Conservation (phyloP, 2,888 invertebrate species). For the Andrena dorsata region DNA sequence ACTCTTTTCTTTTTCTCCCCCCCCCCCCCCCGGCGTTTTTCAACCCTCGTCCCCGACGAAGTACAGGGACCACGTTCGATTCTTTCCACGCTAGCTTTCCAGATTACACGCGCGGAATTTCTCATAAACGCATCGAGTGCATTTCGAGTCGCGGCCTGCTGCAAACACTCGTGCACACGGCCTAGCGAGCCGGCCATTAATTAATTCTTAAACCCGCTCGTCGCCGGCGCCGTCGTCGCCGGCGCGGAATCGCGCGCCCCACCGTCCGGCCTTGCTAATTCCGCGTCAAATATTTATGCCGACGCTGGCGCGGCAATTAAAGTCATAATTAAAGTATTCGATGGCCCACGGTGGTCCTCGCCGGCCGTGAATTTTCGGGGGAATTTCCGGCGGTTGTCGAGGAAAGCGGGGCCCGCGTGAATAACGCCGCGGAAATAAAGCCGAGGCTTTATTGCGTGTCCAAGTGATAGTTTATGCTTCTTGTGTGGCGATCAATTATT, state of each 20-base stretch:
- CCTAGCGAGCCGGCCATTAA: slow-evolving; percentile 11
- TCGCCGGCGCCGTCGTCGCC: neutral
- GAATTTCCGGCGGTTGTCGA: slow-evolving; percentile 3
- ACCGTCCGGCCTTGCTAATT: neutral
- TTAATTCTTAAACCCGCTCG: slow-evolving; percentile 53
- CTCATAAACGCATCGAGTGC: slow-evolving; percentile 33
- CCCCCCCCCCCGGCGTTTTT: neutral
- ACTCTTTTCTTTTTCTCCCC: slow-evolving; percentile 38
- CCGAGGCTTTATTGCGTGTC: neutral
- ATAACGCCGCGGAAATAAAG: slow-evolving; percentile 30
- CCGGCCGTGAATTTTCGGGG: neutral
- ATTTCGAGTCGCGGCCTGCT: slow-evolving; percentile 20
- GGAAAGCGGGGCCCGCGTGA: neutral
- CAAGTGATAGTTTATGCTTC: neutral
- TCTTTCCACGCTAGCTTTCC: slow-evolving; percentile 36
- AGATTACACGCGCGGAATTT: slow-evolving; percentile 51
- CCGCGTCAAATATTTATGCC: neutral
- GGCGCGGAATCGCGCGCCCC: neutral
- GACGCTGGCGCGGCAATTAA: neutral
- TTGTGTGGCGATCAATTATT: slow-evolving; percentile 3
- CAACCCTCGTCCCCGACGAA: neutral
- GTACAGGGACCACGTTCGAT: slow-evolving; percentile 28
- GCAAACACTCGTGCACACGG: neutral
- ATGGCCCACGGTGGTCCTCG: neutral
- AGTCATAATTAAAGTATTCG: slow-evolving; percentile 18